Evolutionary conservation across 2,888 invertebrate species (phyloP), one percentile per base, ranked within the genome.

Genomic region (Acronicta aceris): DNA sequence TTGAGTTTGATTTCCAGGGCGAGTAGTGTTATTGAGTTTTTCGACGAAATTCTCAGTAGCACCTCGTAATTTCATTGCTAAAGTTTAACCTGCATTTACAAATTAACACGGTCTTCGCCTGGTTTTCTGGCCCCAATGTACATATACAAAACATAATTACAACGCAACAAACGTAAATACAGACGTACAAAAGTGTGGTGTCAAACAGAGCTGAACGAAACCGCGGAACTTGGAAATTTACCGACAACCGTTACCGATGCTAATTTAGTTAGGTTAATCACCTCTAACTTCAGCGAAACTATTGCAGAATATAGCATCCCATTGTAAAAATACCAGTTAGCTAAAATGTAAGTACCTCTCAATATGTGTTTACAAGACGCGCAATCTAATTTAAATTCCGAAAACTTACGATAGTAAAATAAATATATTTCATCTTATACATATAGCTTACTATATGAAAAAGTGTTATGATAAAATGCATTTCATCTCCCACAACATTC

Each of bases 121-220:
- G 46, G 55, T 67, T 72, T 71, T 65, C 52, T 69, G 70, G 65
- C 63, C 65, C 52, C 73, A 62, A 77, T 78, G 71, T 67, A 53
- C 60, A 63, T 57, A 65, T 43, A 61, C 60, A 74, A 72, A 77
- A 65, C 73, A 63, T 77, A 73, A 80, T 74, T 75, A 68, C 66
- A 65, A 65, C 70, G 53, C 68, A 81, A 76, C 63, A 67, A 54
- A 60, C 71, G 64, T 65, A 73, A 67, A 71, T 51, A 74, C 66
- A 79, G 71, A 71, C 74, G 80, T 73, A 78, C 83, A 82, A 82
- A 76, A 72, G 69, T 81, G 57, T 49, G 25, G 57, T 83, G 82
- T 82, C 84, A 89, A 91, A 85, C 91, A 90, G 90, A 90, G 84
- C 88, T 68, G 83, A 90, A 90, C 88, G 81, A 60, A 62, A 61